Conservation (phyloP, 2,888 invertebrate genomes). For the Cryptocephalus moraei region DNA sequence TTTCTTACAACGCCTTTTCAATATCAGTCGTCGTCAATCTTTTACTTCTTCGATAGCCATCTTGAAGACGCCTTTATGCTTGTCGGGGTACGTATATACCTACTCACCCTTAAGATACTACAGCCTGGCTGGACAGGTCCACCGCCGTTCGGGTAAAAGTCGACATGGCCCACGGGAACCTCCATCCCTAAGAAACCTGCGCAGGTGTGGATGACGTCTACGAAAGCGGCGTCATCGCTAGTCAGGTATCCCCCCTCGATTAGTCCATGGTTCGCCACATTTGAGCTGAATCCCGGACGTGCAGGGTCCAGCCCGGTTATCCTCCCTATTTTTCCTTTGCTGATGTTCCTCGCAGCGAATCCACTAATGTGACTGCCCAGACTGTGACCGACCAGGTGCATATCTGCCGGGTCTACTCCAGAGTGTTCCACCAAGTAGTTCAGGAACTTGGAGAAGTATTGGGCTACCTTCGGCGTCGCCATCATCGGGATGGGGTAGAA, state of each 20-base stretch:
- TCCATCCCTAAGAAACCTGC: slow-evolving; percentile 53
- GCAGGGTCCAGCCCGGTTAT: slow-evolving; percentile 63
- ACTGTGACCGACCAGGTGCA: slow-evolving; percentile 50
- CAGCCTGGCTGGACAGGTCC: slow-evolving; percentile 59
- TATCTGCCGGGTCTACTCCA: slow-evolving; percentile 31
- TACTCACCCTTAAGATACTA: slow-evolving; percentile 15
- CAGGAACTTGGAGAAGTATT: slow-evolving; percentile 41
- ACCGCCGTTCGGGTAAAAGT: slow-evolving; percentile 69
- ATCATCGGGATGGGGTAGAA: slow-evolving; percentile 29
- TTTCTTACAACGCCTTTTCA: no score
- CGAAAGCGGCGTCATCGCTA: slow-evolving; percentile 58
- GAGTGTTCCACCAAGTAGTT: slow-evolving; percentile 28
- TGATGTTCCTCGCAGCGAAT: slow-evolving; percentile 32
- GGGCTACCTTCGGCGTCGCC: slow-evolving; percentile 41
- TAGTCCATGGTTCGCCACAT: slow-evolving; percentile 31
- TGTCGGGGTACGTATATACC: neutral
- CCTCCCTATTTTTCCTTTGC: slow-evolving; percentile 41
- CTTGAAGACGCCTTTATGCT: no score
- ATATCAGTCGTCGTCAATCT: no score
- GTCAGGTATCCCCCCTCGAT: slow-evolving; percentile 46
- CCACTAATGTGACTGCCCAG: slow-evolving; percentile 47
- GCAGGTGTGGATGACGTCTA: slow-evolving; percentile 65
- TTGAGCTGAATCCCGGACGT: slow-evolving; percentile 43
- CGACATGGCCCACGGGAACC: slow-evolving; percentile 55
- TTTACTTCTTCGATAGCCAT: no score